Conservation (phyloP, 2,797 vertebrate species). For the Oceanodroma leucorhoa region DNA sequence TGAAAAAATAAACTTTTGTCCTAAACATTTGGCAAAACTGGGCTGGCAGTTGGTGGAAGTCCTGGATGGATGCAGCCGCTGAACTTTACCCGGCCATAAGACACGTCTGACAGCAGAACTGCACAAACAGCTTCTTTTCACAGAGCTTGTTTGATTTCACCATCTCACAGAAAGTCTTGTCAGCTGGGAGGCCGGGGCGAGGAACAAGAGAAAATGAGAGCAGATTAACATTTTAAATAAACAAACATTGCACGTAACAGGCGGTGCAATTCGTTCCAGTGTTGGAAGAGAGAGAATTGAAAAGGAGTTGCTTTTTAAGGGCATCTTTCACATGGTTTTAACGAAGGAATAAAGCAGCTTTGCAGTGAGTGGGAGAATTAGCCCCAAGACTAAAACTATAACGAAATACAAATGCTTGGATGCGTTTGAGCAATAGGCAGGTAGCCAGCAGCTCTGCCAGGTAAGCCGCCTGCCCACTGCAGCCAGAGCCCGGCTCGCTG, state of each 20-base stretch:
- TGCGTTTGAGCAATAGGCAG: background rate
- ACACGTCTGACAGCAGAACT: slow-evolving; percentile 93
- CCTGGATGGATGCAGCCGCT: slow-evolving; percentile 13
- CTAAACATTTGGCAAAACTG: slow-evolving; percentile 56
- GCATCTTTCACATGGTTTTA: background rate
- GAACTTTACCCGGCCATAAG: slow-evolving; percentile 83
- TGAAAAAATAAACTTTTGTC: slow-evolving; percentile 62
- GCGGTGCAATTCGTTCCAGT: background rate
- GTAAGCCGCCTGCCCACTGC: background rate
- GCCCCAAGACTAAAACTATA: slow-evolving; percentile 12
- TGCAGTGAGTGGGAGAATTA: slow-evolving; percentile 32
- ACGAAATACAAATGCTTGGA: background rate
- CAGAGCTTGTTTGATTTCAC: slow-evolving; percentile 91
- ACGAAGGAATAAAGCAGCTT: slow-evolving; percentile 19
- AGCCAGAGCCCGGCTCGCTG: rapidly evolving
- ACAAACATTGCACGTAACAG: slow-evolving; percentile 16
- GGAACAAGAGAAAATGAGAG: slow-evolving; percentile 38
- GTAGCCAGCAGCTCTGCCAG: background rate
- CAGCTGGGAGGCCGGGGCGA: slow-evolving; percentile 71
- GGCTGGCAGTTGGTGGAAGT: slow-evolving; percentile 46
- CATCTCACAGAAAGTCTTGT: slow-evolving; percentile 92
- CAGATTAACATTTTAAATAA: slow-evolving; percentile 56
- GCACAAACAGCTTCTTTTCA: slow-evolving; percentile 88
- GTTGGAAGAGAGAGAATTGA: background rate
- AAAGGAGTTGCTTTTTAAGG: background rate